Evolutionary conservation across 2,113 vertebrate species (phyloP), one percentile per base, ranked within the genome.

Genomic region (Nothoprocta perdicaria): DNA sequence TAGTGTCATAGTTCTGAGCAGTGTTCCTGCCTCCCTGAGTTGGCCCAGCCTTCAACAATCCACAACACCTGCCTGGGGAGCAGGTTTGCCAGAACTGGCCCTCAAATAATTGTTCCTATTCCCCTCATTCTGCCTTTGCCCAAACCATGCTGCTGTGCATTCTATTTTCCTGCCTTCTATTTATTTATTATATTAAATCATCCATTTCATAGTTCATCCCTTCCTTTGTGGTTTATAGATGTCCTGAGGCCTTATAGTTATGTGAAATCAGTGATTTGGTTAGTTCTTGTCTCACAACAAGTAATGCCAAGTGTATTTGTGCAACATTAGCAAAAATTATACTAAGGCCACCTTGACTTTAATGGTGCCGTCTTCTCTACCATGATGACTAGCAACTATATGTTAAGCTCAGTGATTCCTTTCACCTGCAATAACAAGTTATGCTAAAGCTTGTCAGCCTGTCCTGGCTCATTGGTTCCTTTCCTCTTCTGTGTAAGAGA

Each of bases 141-240:
- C 78, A 85, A 74, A 62, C 76, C 18, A 9, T 71, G 89, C 85
- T 88, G 76, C 29, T 86, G 41, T 91, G 92, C 85, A 86, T 91
- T 95, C 91, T 95, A 8, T 94, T 95, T 96, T 89, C 76, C 73
- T 91, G 1, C 71, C 55, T 85, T 76, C 94, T 89, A 85, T 92
- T 95, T 93, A 92, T 94, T 94, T 96, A 93, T 92, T 94, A 94
- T 96, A 93, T 92, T 94, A 94, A 95, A 95, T 92, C 94, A 96
- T 72, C 93, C 95, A 83, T 94, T 95, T 95, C 87, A 94, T 88
- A 88, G 65, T 95, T 95, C 94, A 96, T 93, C 95, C 94, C 61
- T 95, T 95, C 76, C 0, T 6, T 80, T 1, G 8, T 3, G 0
- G 68, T 71, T 86, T 95, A 81, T 95, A 80, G 87, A 91, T 77